Percentiles rank a stretch among this genome's conserved stretches.
phyloP scores from a whole-genome alignment of 2,113 vertebrate species.

The Abramis brama region DNA sequence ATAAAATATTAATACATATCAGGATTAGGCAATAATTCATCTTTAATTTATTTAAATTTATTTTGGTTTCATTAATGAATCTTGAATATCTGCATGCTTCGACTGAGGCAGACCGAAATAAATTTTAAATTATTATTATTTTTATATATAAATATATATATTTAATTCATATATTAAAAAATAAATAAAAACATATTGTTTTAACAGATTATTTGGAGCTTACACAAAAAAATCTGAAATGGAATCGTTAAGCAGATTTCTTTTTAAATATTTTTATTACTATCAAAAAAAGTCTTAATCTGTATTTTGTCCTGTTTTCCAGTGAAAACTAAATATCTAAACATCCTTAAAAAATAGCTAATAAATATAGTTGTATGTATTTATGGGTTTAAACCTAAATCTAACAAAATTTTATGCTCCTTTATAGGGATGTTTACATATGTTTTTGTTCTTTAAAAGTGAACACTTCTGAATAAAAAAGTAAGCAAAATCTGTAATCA shows the following conservation, averaged over 20 bases:
- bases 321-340: neutral
- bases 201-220: neutral
- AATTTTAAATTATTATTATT: no score
- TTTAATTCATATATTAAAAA: no score
- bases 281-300: neutral
- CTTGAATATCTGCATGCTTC: no score
- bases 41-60: no score
- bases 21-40: no score
- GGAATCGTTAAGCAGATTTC: neutral
- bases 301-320: neutral
- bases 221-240: neutral
- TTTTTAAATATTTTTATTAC: no score
- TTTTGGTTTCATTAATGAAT: no score
- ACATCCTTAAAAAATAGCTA: neutral
- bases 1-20: no score
- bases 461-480: neutral
- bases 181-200: no score
- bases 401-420: neutral
- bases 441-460: neutral
- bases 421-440: neutral
- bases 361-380: neutral
- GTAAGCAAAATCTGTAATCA: neutral
- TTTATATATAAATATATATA: no score
- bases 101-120: no score
- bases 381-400: neutral